phyloP scores from a whole-genome alignment of 2,888 invertebrate species.

The Lypha dubia region DNA sequence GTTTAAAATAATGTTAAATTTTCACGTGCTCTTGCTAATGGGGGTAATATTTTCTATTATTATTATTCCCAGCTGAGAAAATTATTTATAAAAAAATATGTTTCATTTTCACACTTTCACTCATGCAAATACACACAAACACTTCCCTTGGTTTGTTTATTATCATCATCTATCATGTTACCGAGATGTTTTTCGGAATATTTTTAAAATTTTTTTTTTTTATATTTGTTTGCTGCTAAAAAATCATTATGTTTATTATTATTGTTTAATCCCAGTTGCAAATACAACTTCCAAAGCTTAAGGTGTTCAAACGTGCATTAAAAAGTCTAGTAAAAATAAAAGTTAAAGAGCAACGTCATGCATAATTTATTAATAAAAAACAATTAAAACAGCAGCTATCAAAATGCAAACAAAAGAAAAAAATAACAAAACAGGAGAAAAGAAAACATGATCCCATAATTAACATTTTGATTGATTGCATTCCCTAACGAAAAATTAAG shows the following conservation, averaged over 20 bases:
- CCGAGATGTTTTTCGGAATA: constrained; percentile 4
- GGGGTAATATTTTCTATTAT: no score
- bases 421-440: constrained; percentile 60
- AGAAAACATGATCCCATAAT: constrained; percentile 33
- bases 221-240: constrained; percentile 3
- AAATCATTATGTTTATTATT: constrained; percentile 23
- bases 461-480: constrained; percentile 59
- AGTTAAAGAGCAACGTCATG: constrained; percentile 21
- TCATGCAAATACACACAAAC: background rate
- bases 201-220: constrained; percentile 15
- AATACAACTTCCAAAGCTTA: constrained; percentile 56
- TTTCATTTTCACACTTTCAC: constrained; percentile 22
- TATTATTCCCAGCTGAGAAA: constrained; percentile 40
- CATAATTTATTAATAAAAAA: constrained; percentile 42
- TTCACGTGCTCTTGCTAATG: no score
- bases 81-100: constrained; percentile 16
- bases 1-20: no score
- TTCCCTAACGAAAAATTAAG: constrained; percentile 70
- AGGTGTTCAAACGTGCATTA: constrained; percentile 69
- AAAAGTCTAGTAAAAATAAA: constrained; percentile 40
- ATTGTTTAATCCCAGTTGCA: constrained; percentile 49
- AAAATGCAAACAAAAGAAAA: constrained; percentile 70
- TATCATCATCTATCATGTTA: constrained; percentile 46
- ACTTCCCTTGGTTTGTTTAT: constrained; percentile 19
- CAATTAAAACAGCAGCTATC: constrained; percentile 50